Percentiles rank a stretch among this genome's conserved stretches.
phyloP scores from a whole-genome alignment of 2,797 vertebrate species.

The Aulostomus chinensis region DNA sequence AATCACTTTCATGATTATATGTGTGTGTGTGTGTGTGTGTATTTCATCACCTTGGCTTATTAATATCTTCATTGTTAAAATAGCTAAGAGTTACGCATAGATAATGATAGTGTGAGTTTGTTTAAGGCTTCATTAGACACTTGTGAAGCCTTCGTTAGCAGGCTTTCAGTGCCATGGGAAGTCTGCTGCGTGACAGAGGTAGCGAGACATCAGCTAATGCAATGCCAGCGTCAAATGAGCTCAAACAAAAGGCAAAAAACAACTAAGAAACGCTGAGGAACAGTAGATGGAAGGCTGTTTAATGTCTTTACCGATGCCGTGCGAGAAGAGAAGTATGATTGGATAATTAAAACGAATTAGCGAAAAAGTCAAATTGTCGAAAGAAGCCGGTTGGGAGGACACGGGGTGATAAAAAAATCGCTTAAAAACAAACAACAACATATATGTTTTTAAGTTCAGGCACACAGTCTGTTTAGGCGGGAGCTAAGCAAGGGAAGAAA shows the following conservation, averaged over 20 bases:
- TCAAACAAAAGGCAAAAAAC: constrained; percentile 59
- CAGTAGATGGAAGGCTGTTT: too few relatives aligned
- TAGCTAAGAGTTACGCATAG: constrained; percentile 46
- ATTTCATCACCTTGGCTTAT: constrained; percentile 72
- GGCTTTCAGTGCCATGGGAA: constrained; percentile 45
- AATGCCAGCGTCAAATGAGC: too few relatives aligned
- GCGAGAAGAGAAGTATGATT: too few relatives aligned
- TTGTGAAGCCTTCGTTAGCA: constrained; percentile 57
- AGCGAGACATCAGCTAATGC: constrained; percentile 43
- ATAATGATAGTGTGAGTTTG: constrained; percentile 65
- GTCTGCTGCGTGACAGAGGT: constrained; percentile 43
- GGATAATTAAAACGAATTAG: too few relatives aligned
- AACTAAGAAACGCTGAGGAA: constrained; percentile 24
- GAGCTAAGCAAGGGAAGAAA: too few relatives aligned
- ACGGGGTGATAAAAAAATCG: too few relatives aligned
- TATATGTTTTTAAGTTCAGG: too few relatives aligned
- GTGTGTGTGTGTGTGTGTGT: constrained; percentile 15
- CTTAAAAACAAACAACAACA: too few relatives aligned
- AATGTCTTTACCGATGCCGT: too few relatives aligned
- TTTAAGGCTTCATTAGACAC: constrained; percentile 68
- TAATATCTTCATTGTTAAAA: constrained; percentile 64
- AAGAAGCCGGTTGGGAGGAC: too few relatives aligned
- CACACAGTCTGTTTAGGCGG: too few relatives aligned
- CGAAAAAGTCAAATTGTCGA: too few relatives aligned
- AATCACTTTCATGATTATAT: constrained; percentile 60